Evolutionary conservation across 2,797 vertebrate genomes (phyloP).

Genomic region (Lagorchestes hirsutus): DNA sequence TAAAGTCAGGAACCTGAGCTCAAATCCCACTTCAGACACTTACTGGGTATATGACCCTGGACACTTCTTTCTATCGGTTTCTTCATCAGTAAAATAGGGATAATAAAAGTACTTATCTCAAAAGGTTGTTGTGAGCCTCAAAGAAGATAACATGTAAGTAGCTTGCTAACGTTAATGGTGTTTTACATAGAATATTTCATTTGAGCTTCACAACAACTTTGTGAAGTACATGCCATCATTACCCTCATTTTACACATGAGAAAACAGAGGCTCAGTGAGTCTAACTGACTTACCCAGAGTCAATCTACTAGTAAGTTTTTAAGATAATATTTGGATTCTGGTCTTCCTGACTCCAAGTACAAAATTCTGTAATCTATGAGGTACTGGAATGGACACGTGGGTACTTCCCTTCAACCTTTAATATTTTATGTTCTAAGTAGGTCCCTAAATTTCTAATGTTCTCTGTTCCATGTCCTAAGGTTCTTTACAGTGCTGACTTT

Average conservation of each 20-base stretch:
- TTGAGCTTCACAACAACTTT: neutral
- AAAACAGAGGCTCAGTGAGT: neutral
- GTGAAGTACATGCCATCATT: neutral
- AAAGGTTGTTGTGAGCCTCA: neutral
- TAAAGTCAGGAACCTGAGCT: neutral
- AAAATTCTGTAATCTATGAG: neutral
- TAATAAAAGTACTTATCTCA: neutral
- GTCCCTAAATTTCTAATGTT: neutral
- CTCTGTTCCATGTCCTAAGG: neutral
- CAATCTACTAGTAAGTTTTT: neutral
- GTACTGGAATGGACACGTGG: no score
- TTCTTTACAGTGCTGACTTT: neutral
- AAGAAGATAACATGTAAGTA: neutral
- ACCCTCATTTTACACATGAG: neutral
- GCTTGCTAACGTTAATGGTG: neutral
- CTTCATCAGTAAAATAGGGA: neutral
- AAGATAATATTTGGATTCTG: neutral
- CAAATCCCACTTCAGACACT: neutral
- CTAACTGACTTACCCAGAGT: neutral
- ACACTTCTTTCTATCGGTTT: neutral
- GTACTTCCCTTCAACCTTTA: neutral
- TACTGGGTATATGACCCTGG: neutral
- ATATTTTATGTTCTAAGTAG: neutral
- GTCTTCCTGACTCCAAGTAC: neutral
- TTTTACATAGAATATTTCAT: neutral